phyloP scores from a whole-genome alignment of 2,113 vertebrate species.

The Corythornis vintsioides region DNA sequence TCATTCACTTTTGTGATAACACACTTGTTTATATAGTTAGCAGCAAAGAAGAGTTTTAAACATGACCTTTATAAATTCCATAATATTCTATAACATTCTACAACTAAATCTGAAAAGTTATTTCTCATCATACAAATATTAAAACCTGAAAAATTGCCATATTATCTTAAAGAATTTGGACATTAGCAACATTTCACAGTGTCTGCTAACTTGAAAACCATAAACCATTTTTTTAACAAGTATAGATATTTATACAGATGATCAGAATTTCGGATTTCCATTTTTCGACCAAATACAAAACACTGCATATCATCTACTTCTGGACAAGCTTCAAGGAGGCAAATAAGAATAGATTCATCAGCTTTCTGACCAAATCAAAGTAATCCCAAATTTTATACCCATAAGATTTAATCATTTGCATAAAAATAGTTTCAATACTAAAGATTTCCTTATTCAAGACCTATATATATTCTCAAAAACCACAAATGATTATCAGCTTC shows the following conservation, averaged over 20 bases:
- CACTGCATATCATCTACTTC: not conserved
- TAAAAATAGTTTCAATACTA: conserved; percentile 25
- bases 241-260: conserved; percentile 2
- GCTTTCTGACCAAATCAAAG: conserved; percentile 8
- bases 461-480: conserved; percentile 9
- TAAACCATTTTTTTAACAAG: not conserved
- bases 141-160: not conserved
- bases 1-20: not conserved
- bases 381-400: not conserved
- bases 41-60: not conserved
- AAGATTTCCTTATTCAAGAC: not conserved
- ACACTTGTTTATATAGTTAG: not conserved
- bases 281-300: not conserved
- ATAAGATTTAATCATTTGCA: not conserved
- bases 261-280: not conserved
- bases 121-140: not conserved
- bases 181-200: not conserved
- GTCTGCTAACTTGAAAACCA: not conserved
- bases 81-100: not conserved
- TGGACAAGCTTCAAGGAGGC: conserved; percentile 13
- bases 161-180: not conserved
- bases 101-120: not conserved
- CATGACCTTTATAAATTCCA: not conserved
- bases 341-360: conserved; percentile 6
- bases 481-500: not conserved